A percentile compares a stretch with the other conserved stretches of the same genome.
phyloP scores from a whole-genome alignment of 2,113 vertebrate genomes.

The Rhynchomys soricoides region DNA sequence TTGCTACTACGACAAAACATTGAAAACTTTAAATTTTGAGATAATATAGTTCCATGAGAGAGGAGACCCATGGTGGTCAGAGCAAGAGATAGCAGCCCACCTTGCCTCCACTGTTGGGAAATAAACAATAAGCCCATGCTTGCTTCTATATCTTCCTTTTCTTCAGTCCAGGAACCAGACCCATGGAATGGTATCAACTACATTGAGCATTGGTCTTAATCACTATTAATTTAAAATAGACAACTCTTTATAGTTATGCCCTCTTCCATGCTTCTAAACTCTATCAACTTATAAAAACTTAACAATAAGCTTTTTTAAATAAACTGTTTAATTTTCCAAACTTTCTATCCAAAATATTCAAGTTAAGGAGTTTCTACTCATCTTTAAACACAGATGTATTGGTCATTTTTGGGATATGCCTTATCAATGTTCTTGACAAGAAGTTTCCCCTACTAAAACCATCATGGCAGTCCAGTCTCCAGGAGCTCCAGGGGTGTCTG shows the following conservation, averaged over 20 bases:
- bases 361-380: not conserved
- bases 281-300: not conserved
- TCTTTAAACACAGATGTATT: not conserved
- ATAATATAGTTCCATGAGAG: not conserved
- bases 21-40: not conserved
- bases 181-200: not conserved
- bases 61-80: not conserved
- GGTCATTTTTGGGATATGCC: too few relatives aligned
- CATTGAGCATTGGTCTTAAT: too few relatives aligned
- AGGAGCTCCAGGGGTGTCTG: too few relatives aligned
- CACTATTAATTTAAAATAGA: too few relatives aligned
- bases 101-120: not conserved
- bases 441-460: not conserved
- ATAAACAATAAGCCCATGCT: not conserved
- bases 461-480: too few relatives aligned
- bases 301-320: not conserved
- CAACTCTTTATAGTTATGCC: rapidly evolving
- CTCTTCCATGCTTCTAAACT: not conserved
- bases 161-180: not conserved
- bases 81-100: not conserved
- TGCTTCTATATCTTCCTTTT: not conserved
- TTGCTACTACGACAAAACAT: not conserved
- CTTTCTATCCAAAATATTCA: not conserved
- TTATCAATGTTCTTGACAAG: not conserved
- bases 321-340: not conserved